Conservation (phyloP, 2,113 vertebrate species). For the Callipepla squamata region DNA sequence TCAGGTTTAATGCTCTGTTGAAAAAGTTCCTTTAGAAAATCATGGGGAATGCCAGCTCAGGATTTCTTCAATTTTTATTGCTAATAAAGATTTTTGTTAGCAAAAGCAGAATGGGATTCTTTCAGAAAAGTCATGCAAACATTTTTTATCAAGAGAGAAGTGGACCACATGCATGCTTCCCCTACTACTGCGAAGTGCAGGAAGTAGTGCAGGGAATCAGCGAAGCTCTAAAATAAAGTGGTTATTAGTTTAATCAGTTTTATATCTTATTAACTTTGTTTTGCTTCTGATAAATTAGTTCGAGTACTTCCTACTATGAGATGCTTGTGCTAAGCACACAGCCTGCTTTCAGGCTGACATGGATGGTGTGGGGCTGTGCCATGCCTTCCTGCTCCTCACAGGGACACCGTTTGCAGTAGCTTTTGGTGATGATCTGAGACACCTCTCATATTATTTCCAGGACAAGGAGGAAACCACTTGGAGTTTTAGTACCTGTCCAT, state of each 20-base stretch:
- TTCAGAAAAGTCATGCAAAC: background rate
- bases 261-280: background rate
- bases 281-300: background rate
- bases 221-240: background rate
- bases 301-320: background rate
- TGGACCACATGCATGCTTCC: background rate
- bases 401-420: fast-evolving
- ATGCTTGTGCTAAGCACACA: background rate
- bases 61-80: background rate
- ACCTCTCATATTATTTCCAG: background rate
- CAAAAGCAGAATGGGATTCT: background rate
- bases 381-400: too few relatives aligned
- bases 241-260: background rate
- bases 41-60: background rate
- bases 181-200: background rate
- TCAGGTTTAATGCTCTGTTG: background rate
- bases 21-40: background rate
- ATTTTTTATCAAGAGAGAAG: background rate
- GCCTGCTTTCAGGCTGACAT: background rate
- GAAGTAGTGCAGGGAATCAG: background rate
- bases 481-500: background rate
- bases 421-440: background rate
- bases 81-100: background rate
- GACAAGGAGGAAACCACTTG: background rate
- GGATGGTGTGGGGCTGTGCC: too few relatives aligned